A percentile compares a stretch with the other conserved stretches of the same genome.
These are phyloP conservation scores for Calidris pugnax DNA, from an alignment of 2,113 vertebrate species.

Conservation along the genomic window DNA sequence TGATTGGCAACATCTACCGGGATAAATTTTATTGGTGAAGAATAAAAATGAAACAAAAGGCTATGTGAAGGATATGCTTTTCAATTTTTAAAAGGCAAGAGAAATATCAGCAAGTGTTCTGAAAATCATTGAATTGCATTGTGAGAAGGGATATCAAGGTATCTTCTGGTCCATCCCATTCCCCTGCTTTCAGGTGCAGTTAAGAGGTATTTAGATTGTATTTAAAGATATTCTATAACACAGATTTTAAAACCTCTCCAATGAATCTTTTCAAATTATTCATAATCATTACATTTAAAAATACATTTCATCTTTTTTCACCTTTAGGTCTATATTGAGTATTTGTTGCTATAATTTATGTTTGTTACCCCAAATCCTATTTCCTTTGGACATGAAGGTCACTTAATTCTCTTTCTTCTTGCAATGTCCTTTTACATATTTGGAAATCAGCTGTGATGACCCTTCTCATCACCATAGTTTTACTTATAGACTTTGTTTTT, in stretches of 20 bases:
- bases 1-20: not conserved
- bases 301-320: not conserved
- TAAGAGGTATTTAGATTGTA: not conserved
- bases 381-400: not conserved
- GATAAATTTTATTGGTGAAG: not conserved
- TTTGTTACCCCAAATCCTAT: not conserved
- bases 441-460: not conserved
- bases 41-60: not conserved
- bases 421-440: not conserved
- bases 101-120: not conserved
- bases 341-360: not conserved
- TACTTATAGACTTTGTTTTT: not conserved
- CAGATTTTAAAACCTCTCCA: not conserved
- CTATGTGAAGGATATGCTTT: not conserved
- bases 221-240: not conserved
- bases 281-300: not conserved
- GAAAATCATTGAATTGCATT: not conserved
- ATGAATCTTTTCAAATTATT: not conserved
- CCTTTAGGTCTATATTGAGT: not conserved
- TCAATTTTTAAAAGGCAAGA: not conserved
- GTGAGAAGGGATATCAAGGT: not conserved
- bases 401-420: not conserved
- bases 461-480: not conserved
- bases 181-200: not conserved
- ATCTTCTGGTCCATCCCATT: not conserved